Percentiles rank a stretch among this genome's conserved stretches.
Evolutionary conservation across 2,797 vertebrate species (phyloP).

Genomic region (Sebastes baramenuke): DNA sequence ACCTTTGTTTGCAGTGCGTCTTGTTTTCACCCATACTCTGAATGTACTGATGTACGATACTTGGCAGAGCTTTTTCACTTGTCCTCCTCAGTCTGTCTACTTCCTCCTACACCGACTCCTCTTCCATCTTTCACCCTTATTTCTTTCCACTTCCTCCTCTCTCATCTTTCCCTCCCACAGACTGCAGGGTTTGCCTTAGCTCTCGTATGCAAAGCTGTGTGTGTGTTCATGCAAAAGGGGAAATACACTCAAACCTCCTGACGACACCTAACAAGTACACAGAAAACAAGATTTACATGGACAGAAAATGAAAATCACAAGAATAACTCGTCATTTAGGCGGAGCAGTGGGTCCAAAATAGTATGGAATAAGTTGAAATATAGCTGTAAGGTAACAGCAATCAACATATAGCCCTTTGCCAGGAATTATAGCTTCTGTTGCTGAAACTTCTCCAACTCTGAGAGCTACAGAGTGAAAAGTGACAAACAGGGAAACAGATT

Average conservation of each 20-base stretch:
- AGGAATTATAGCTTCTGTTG: neutral
- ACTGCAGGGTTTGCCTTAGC: conserved; percentile 16
- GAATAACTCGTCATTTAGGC: neutral
- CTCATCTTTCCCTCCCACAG: neutral
- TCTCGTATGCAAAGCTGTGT: conserved; percentile 47
- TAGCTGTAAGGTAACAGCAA: neutral
- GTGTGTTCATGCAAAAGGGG: conserved; percentile 48
- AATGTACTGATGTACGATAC: neutral
- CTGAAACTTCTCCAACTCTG: neutral
- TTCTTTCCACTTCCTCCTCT: neutral
- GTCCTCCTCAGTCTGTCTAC: neutral
- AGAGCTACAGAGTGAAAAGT: neutral
- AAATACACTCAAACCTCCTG: neutral
- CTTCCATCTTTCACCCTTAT: neutral
- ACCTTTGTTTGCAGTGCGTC: neutral
- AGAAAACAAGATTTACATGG: neutral
- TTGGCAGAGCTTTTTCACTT: neutral
- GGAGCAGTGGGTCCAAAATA: no score
- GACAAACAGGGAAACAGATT: neutral
- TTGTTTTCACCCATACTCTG: no score
- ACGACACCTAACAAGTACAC: neutral
- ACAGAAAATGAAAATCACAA: neutral
- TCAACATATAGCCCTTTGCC: neutral
- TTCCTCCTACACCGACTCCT: neutral
- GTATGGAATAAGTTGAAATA: neutral